phyloP scores from a whole-genome alignment of 1,140 invertebrate genomes.

The Dolichoris vasculosae region DNA sequence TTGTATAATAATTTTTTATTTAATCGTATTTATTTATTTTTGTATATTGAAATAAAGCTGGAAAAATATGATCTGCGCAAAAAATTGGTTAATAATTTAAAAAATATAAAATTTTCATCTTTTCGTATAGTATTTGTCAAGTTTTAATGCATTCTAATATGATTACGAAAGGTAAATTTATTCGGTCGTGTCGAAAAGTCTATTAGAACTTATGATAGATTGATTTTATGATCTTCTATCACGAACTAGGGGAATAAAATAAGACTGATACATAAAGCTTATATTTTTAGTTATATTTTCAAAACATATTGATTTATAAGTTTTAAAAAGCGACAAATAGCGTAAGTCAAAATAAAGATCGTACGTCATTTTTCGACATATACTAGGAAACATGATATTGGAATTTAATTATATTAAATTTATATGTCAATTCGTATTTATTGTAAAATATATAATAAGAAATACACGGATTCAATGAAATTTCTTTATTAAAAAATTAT shows the following conservation, averaged over 20 bases:
- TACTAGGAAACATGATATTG: background rate
- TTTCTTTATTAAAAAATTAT: too few species aligned
- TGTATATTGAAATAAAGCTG: too few species aligned
- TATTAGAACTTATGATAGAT: constrained; percentile 1
- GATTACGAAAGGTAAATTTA: background rate
- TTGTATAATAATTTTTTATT: too few species aligned
- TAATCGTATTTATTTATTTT: too few species aligned
- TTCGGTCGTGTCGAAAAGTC: background rate
- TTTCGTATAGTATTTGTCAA: too few species aligned
- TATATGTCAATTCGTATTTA: background rate
- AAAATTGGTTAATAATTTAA: too few species aligned
- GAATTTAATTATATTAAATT: background rate
- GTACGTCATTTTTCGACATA: background rate
- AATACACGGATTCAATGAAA: too few species aligned
- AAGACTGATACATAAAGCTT: background rate
- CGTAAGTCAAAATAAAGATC: background rate
- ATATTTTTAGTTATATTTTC: background rate
- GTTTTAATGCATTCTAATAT: background rate
- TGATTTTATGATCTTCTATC: constrained; percentile 5
- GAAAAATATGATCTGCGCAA: too few species aligned
- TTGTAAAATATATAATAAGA: too few species aligned
- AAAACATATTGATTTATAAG: background rate
- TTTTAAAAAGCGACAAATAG: background rate
- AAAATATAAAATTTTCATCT: too few species aligned
- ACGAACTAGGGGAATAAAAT: background rate